phyloP scores from a whole-genome alignment of 1,140 invertebrate species.

The Elymnias hypermnestra region DNA sequence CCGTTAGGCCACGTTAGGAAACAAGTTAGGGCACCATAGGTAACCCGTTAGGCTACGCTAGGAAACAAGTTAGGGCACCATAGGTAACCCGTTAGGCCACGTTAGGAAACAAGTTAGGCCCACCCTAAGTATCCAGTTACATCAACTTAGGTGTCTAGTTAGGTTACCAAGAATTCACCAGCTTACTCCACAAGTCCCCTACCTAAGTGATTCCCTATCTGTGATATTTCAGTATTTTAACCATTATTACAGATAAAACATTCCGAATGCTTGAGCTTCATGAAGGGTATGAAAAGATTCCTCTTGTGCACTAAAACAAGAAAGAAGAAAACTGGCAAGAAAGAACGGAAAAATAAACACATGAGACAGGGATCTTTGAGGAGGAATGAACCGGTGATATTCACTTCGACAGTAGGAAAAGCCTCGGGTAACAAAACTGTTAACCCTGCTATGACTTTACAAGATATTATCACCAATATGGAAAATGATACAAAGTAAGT shows the following conservation, averaged over 20 bases:
- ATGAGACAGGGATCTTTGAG: slow-evolving; percentile 14
- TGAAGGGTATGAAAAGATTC: slow-evolving; percentile 54
- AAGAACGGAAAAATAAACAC: slow-evolving; percentile 33
- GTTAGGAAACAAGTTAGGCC: too few relatives aligned
- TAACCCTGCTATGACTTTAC: slow-evolving; percentile 71
- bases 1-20: too few relatives aligned
- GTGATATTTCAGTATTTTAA: background rate
- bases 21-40: too few relatives aligned
- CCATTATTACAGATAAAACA: slow-evolving; percentile 45
- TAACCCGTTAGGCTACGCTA: too few relatives aligned
- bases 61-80: too few relatives aligned
- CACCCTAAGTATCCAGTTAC: too few relatives aligned
- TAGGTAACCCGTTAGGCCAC: too few relatives aligned
- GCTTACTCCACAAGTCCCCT: too few relatives aligned
- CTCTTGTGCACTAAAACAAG: slow-evolving; percentile 66
- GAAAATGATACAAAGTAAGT: slow-evolving; percentile 78
- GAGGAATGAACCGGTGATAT: slow-evolving; percentile 47
- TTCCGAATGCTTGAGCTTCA: slow-evolving; percentile 53
- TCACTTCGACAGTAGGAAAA: slow-evolving; percentile 71
- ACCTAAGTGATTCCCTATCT: too few relatives aligned
- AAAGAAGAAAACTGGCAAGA: slow-evolving; percentile 50
- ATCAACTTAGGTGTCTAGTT: too few relatives aligned
- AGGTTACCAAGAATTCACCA: too few relatives aligned
- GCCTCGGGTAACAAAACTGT: slow-evolving; percentile 54
- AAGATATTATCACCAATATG: slow-evolving; percentile 78